A percentile compares a stretch with the other conserved stretches of the same genome.
Evolutionary conservation across 2,888 invertebrate genomes (phyloP).

Genomic region (Agrotis puta): DNA sequence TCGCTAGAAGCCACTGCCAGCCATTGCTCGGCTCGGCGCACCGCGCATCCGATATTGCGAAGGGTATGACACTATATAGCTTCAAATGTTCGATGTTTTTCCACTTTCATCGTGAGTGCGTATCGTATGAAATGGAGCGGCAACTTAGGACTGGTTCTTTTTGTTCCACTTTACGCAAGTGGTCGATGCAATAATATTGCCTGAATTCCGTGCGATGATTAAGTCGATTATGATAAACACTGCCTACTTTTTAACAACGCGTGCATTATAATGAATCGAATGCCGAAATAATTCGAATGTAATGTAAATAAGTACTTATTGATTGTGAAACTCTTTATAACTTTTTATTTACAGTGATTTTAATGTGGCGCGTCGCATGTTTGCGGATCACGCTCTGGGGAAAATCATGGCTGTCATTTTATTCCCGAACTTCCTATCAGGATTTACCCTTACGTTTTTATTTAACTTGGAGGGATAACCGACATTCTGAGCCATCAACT

Average conservation of each 20-base stretch:
- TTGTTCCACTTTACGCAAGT: constrained; percentile 85
- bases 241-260: constrained; percentile 73
- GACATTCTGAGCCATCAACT: constrained; percentile 34
- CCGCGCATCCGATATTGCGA: constrained; percentile 57
- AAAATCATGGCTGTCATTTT: constrained; percentile 25
- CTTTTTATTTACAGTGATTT: constrained; percentile 20
- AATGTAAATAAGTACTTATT: constrained; percentile 37
- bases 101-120: constrained; percentile 73
- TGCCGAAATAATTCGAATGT: constrained; percentile 65
- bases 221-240: constrained; percentile 83
- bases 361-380: constrained; percentile 24
- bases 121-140: constrained; percentile 85
- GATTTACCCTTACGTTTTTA: constrained; percentile 34
- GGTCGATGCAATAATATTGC: constrained; percentile 83
- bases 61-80: constrained; percentile 54
- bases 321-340: constrained; percentile 48
- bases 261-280: constrained; percentile 67
- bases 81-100: constrained; percentile 66
- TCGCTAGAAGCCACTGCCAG: constrained; percentile 25
- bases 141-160: constrained; percentile 82
- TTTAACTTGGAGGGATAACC: constrained; percentile 30
- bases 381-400: constrained; percentile 21
- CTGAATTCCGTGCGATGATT: constrained; percentile 83
- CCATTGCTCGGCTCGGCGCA: constrained; percentile 11
- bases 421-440: constrained; percentile 23